Evolutionary conservation across 2,888 invertebrate species (phyloP), one percentile per base, ranked within the genome.

Genomic region (Dicranocentrus wangi): DNA sequence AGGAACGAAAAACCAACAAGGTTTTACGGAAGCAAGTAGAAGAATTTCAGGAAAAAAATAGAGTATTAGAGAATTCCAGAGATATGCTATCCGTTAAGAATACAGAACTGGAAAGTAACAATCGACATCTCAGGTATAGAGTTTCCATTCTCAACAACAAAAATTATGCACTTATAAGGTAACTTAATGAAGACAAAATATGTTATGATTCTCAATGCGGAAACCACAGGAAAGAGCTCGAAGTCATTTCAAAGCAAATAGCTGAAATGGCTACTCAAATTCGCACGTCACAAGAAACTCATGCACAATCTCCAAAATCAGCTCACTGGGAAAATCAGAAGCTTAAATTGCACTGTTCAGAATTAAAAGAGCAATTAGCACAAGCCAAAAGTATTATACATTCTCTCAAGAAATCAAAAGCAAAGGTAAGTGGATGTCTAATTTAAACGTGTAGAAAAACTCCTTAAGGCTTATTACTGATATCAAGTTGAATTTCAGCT

Each of bases 341-440:
- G 28, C 68, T 82, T 23, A 68, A 78, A 60, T 1, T 73, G 13
- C 47, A 82, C 28, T 71, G 47, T 43, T 55, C 58, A n/a, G 82
- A 82, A 15, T 58, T 82, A 13, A 82, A 58, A 21, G 73, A 78
- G 13, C 42, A 78, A 21, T 13, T 78, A 5, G 55, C 28, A 13
- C 78, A 82, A 25, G 25, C 69, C 1, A 66, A 78, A 15, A 60
- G 28, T 19, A 61, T 66, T 8, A 68, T 73, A 2, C 69, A 73
- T 1, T 63, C 69, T 19, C 43, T 82, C 1, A 58, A 69, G 39
- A 73, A 68, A 21, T 66, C 82, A 39, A 82, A 82, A 32, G 13
- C 69, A 27, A 82, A 82, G 73, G 82, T 71, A 55, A 21, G 32
- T 32, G 32, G 3, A 32, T 32, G 3, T 7, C 10, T 32, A 7